Evolutionary conservation across 2,888 invertebrate genomes (phyloP).

Genomic region (Litoditis marina): DNA sequence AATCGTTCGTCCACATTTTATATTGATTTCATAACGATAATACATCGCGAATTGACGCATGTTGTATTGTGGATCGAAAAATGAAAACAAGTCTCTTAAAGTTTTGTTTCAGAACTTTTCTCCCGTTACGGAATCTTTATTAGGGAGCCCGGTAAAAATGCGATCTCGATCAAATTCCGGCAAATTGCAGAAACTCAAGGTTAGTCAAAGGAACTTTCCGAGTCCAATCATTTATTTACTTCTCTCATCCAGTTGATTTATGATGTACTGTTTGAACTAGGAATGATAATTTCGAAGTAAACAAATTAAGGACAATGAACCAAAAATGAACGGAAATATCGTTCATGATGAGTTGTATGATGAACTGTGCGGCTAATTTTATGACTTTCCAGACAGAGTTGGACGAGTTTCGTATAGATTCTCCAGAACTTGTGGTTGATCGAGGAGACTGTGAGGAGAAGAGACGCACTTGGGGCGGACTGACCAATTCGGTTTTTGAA

Average conservation of each 20-base stretch:
- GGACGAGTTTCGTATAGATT: constrained; percentile 7
- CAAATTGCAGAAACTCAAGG: not conserved
- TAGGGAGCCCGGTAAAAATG: not conserved
- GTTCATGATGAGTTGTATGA: not conserved
- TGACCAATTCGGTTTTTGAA: constrained; percentile 16
- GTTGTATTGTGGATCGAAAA: too few species aligned
- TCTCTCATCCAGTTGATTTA: too few species aligned
- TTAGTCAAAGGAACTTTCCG: not conserved
- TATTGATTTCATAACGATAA: not conserved
- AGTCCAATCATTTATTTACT: not conserved
- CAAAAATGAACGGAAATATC: too few species aligned
- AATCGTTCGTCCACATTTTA: too few species aligned
- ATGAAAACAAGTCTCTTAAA: not conserved
- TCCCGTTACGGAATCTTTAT: not conserved
- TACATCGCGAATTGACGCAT: too few species aligned
- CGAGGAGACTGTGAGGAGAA: constrained; percentile 6
- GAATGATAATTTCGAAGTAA: too few species aligned
- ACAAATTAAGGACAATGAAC: too few species aligned
- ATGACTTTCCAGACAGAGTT: constrained; percentile 5
- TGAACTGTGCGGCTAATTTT: not conserved
- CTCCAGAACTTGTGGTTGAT: not conserved
- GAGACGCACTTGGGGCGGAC: constrained; percentile 11
- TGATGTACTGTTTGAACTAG: too few species aligned
- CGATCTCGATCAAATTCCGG: not conserved
- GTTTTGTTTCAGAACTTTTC: not conserved